Base-by-base conservation (phyloP, 2,888 invertebrate genomes). In the Crocallis elinguaria region DNA sequence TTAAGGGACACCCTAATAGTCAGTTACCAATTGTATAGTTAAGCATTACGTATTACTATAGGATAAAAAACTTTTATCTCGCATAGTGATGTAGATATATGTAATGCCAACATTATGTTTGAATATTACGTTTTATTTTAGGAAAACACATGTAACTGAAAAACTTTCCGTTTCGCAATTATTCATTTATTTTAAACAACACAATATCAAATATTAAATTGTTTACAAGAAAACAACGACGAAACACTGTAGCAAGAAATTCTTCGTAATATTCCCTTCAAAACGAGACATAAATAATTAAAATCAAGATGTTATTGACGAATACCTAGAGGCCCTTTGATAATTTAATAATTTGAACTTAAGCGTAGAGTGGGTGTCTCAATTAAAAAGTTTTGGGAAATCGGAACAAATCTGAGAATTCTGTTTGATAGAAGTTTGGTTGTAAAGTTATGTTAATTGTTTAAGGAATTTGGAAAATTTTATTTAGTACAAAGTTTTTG, bases 321-420 rank as follows among this genome's bases (percentile, higher is more conserved):
- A 42, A 44, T 49, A 49, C 54, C 54, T 45, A 38, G 13, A 41
- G 29, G 39, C 35, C 30, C 33, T 55, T 46, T 50, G 46, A 36
- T 44, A 58, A 54, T 53, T 45, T 52, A 50, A 55, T 49, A 48
- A 51, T 59, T 59, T 19, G 9, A 43, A 54, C 33, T 54, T 21
- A 57, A 57, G 50, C 54, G 50, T 35, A 38, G 43, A 39, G 45
- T 51, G 48, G 60, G 56, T 57, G 59, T 62, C 57, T 58, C 56
- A 76, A 75, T 77, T 77, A 75, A 67, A 73, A 77, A 77, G 71
- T 77, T 77, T 44, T 37, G 39, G 32, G 35, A 38, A 39, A 73
- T 72, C 48, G 50, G 60, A 67, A 69, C 66, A 69, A 73, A 69
- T 67, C 64, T 60, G 27, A 37, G 63, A 68, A 67, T 60, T 60